phyloP scores from a whole-genome alignment of 1,140 invertebrate species.

The Eumaeus atala region DNA sequence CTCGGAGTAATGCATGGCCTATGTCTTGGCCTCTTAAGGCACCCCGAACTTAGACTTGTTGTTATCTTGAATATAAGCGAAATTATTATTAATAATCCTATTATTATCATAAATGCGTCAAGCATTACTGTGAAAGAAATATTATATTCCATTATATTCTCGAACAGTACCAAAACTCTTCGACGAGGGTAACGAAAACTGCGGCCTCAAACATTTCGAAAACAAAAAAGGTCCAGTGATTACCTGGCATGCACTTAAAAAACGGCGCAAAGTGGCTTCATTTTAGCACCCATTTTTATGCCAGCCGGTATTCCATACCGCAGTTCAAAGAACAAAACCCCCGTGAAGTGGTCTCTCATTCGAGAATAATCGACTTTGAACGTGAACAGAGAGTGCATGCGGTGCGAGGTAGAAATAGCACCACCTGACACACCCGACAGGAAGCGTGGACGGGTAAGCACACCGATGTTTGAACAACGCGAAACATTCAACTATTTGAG shows the following conservation, averaged over 20 bases:
- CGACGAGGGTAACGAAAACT: too few relatives aligned
- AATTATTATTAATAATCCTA: too few relatives aligned
- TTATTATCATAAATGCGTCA: too few relatives aligned
- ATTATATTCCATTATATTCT: too few relatives aligned
- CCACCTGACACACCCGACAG: conserved; percentile 48
- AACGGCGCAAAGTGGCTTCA: neutral
- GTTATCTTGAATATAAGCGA: too few relatives aligned
- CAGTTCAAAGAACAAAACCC: conserved; percentile 1
- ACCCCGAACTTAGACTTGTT: too few relatives aligned
- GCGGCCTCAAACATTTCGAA: too few relatives aligned
- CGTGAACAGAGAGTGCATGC: conserved; percentile 43
- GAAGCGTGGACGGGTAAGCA: conserved; percentile 46
- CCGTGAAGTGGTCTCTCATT: conserved; percentile 23
- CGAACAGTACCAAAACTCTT: too few relatives aligned
- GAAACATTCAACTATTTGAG: neutral
- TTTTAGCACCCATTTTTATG: neutral
- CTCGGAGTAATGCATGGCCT: too few relatives aligned
- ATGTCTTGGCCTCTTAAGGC: too few relatives aligned
- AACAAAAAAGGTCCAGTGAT: neutral
- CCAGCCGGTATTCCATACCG: neutral
- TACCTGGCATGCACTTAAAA: conserved; percentile 3
- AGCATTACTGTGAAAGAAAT: too few relatives aligned
- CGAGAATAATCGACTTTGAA: conserved; percentile 63
- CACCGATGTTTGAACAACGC: conserved; percentile 6
- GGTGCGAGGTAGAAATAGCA: conserved; percentile 60